Evolutionary conservation across 1,140 invertebrate genomes (phyloP), one percentile per base, ranked within the genome.

Genomic region (Aphelinus certus): DNA sequence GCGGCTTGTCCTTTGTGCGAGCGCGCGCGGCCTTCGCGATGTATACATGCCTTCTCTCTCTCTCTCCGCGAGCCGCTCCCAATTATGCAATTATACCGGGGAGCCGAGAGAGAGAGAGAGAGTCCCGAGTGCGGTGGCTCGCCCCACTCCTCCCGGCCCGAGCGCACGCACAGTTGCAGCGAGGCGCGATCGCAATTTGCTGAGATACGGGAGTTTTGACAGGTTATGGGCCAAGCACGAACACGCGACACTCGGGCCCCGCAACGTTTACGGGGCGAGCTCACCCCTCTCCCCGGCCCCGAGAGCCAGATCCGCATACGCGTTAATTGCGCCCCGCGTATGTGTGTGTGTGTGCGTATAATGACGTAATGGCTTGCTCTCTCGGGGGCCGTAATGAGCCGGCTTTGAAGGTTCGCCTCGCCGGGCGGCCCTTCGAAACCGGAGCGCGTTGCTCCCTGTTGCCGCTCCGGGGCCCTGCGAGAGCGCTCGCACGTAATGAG

Each of bases 301-400:
- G 6, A 10, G 9, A 7, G 7, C 60, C 10, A 67, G 48, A 61
- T 62, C 49, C 48, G 47, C 56, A 51, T 9, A 45, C 67, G 74
- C 63, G 74, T 76, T 76, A 76, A 76, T 76, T 76, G 58, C 56
- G 55, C 60, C 26, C 7, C 47, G 5, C 42, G 43, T 58, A 10
- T 5, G 51, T 5, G 64, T 48, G 49, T 10, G 60, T 7, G 53
- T 68, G 58, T 67, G 67, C 71, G 75, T 64, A 71, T 76, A 76
- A 76, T 72, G 75, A 76, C 69, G 75, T 72, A 76, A 76, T 76
- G 75, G 71, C 74, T 26, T 26, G 26, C 26, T 76, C 74, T 76
- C 66, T 76, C 63, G 48, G 62, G 71, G 74, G 49, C 55, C 60
- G 63, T 76, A 76, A 76, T 66, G 74, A 76, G 51, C 51, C 51